Conservation (phyloP, 1,140 invertebrate genomes). For the Leptinotarsa undecemlineata region DNA sequence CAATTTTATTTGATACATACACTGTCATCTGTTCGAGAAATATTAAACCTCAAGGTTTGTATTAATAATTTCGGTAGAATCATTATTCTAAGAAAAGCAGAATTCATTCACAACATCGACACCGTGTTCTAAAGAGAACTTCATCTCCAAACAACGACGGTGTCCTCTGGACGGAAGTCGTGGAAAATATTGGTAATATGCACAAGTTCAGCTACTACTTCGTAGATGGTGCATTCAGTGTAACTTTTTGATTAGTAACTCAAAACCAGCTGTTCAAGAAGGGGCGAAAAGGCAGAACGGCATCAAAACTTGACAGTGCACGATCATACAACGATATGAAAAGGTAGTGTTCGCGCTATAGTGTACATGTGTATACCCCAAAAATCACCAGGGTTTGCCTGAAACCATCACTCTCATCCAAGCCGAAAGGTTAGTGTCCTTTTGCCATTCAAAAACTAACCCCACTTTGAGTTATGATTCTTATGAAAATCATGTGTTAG, state of each 20-base stretch:
- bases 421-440: slow-evolving; percentile 23
- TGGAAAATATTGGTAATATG: neutral
- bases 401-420: slow-evolving; percentile 20
- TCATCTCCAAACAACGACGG: too few species aligned
- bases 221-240: neutral
- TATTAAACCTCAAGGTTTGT: too few species aligned
- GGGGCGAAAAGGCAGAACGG: slow-evolving; percentile 33
- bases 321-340: slow-evolving; percentile 36
- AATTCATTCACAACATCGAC: too few species aligned
- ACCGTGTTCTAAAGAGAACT: too few species aligned
- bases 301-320: slow-evolving; percentile 36
- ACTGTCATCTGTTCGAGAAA: too few species aligned
- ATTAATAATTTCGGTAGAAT: too few species aligned
- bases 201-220: neutral
- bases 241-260: slow-evolving; percentile 10
- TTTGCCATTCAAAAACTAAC: slow-evolving; percentile 10
- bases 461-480: slow-evolving; percentile 32
- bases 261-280: slow-evolving; percentile 34
- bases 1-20: too few species aligned
- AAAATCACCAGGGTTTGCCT: slow-evolving; percentile 20
- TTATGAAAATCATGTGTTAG: slow-evolving; percentile 20
- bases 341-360: slow-evolving; percentile 36
- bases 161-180: too few species aligned
- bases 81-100: too few species aligned
- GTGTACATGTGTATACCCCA: slow-evolving; percentile 29